Conservation (phyloP, 2,797 vertebrate genomes). For the Gymnoscopelus microlampas region DNA sequence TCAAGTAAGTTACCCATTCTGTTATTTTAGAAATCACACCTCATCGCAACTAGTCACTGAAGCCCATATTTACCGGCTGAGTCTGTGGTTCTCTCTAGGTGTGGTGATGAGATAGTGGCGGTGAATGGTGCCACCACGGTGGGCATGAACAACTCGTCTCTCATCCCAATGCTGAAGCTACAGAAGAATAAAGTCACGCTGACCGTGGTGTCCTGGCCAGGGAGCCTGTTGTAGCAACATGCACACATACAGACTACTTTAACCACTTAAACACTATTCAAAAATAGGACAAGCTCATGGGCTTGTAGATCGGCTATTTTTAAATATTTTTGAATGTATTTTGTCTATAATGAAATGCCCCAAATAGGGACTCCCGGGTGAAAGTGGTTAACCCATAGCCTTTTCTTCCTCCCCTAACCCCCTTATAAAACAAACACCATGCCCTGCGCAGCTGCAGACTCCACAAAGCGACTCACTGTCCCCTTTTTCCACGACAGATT, state of each 20-base stretch:
- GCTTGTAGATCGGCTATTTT: too few species aligned
- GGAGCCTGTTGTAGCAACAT: conserved; percentile 84
- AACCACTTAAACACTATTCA: too few species aligned
- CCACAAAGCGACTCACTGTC: conserved; percentile 20
- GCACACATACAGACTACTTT: neutral
- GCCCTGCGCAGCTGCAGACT: conserved; percentile 33
- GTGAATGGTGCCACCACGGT: conserved; percentile 90
- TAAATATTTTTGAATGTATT: too few species aligned
- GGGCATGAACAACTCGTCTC: conserved; percentile 93
- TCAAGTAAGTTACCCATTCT: conserved; percentile 83
- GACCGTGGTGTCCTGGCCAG: conserved; percentile 93
- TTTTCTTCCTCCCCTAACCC: neutral
- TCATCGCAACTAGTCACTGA: neutral
- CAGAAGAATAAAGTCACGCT: conserved; percentile 92
- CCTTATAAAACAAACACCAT: conserved; percentile 6
- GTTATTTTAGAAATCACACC: neutral
- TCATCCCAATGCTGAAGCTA: conserved; percentile 94
- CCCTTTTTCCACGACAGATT: neutral
- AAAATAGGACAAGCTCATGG: neutral
- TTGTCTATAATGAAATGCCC: too few species aligned
- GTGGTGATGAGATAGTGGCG: conserved; percentile 94
- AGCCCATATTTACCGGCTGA: neutral
- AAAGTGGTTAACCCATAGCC: too few species aligned
- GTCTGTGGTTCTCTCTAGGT: conserved; percentile 73
- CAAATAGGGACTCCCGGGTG: too few species aligned